Evolutionary conservation across 2,888 invertebrate species (phyloP).

Genomic region (Trachelus iudaicus): DNA sequence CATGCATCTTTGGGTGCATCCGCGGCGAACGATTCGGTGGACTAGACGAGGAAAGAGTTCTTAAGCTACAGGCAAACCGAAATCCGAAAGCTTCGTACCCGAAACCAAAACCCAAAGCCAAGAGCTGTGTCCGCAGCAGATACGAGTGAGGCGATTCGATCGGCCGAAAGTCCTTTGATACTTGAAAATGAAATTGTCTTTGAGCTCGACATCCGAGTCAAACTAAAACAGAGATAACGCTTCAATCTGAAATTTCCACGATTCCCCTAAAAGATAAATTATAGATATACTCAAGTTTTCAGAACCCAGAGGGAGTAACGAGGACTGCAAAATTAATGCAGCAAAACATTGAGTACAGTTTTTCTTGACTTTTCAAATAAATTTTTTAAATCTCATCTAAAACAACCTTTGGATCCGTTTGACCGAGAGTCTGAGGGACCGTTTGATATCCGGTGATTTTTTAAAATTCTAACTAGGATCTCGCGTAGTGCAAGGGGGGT

Average conservation of each 20-base stretch:
- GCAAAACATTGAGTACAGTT: background rate
- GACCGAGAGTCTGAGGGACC: background rate
- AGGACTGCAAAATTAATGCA: background rate
- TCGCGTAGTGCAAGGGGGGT: constrained; percentile 30
- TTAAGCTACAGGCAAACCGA: background rate
- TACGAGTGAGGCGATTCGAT: background rate
- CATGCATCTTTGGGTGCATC: background rate
- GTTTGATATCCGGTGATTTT: background rate
- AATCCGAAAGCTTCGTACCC: background rate
- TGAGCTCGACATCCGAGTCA: background rate
- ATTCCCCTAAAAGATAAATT: no score
- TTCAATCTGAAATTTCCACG: no score
- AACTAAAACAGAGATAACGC: background rate
- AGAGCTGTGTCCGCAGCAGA: background rate
- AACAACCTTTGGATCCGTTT: background rate
- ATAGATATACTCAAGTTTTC: no score
- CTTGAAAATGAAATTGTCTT: background rate
- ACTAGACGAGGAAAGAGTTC: background rate
- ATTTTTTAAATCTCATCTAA: background rate
- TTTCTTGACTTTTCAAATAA: background rate
- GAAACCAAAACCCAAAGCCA: background rate
- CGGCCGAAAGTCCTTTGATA: background rate
- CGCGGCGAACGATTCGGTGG: background rate
- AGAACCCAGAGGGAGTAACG: no score
- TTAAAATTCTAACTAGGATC: constrained; percentile 16